These are phyloP conservation scores for Pelecanus crispus DNA, from an alignment of 2,113 vertebrate species.

Conservation along the genomic window DNA sequence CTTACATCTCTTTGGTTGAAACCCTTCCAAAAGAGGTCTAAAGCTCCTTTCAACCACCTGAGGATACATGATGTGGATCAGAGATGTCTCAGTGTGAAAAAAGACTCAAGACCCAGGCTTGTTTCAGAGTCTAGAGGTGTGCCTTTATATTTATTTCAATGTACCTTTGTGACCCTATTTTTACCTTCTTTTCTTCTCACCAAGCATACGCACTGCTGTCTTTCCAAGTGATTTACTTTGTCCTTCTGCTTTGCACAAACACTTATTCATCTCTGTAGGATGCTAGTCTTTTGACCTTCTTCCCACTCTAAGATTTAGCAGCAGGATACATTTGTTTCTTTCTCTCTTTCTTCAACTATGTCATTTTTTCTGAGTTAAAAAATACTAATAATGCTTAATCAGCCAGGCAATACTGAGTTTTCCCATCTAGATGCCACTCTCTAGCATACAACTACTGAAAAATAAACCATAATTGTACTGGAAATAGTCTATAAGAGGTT, in stretches of 20 bases:
- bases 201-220: not conserved
- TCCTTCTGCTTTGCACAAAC: not conserved
- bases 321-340: not conserved
- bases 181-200: not conserved
- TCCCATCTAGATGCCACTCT: not conserved
- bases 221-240: not conserved
- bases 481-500: not conserved
- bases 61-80: not conserved
- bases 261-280: not conserved
- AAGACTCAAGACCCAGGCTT: not conserved
- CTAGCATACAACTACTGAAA: not conserved
- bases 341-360: not conserved
- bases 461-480: not conserved
- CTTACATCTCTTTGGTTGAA: not conserved
- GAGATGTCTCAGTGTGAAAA: not conserved
- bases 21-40: not conserved
- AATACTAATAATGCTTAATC: not conserved
- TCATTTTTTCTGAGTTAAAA: not conserved
- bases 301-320: not conserved
- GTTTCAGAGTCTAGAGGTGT: not conserved
- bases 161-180: not conserved
- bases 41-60: not conserved
- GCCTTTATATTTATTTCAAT: not conserved
- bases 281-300: not conserved
- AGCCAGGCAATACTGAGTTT: not conserved